These are phyloP conservation scores for Eriocheir sinensis DNA, from an alignment of 1,140 invertebrate genomes.

Conservation along the genomic window DNA sequence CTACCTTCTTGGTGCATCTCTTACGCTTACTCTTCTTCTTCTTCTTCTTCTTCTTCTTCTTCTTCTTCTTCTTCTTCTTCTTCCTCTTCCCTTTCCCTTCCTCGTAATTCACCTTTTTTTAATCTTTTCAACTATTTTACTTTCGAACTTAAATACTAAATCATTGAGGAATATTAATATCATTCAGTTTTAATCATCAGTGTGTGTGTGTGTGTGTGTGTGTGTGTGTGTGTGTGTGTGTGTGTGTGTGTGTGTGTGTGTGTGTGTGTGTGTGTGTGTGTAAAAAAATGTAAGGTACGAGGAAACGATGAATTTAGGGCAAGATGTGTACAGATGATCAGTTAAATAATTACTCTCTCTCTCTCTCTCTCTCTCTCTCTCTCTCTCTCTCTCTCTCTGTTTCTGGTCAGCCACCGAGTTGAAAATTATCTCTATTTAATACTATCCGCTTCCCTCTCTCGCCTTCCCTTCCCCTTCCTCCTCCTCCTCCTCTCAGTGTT, in stretches of 20 bases:
- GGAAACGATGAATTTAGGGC: no score
- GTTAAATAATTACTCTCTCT: neutral
- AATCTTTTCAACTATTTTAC: no score
- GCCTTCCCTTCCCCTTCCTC: no score
- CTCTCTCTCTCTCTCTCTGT: slow-evolving; percentile 39
- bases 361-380: no score
- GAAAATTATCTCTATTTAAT: no score
- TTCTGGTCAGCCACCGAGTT: neutral
- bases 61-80: neutral
- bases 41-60: neutral
- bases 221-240: slow-evolving; percentile 4
- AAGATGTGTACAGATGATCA: neutral
- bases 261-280: slow-evolving; percentile 2
- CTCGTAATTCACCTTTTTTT: neutral
- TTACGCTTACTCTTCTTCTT: neutral
- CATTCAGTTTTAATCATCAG: neutral
- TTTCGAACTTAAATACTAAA: no score
- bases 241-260: slow-evolving; percentile 4
- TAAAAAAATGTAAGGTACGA: neutral
- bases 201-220: neutral
- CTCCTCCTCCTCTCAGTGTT: no score
- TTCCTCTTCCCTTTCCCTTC: neutral
- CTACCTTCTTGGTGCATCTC: neutral
- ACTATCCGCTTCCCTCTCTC: no score
- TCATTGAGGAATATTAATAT: neutral